These are phyloP conservation scores for Aplodontia rufa DNA, from an alignment of 2,113 vertebrate species.

Conservation along the genomic window DNA sequence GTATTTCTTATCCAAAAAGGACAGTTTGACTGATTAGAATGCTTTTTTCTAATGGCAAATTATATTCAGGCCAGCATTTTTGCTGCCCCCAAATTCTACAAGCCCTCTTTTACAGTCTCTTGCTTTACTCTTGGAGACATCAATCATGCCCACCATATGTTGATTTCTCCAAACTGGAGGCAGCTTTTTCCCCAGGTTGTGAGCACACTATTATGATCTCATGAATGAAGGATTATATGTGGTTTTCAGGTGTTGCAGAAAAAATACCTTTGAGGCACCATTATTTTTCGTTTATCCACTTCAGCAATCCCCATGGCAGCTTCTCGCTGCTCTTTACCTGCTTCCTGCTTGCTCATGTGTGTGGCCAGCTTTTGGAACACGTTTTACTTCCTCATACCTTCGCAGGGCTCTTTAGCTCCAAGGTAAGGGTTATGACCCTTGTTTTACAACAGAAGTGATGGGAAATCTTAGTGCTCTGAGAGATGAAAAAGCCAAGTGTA, in stretches of 20 bases:
- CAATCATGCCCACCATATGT: no score
- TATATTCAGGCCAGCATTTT: neutral
- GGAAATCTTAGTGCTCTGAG: neutral
- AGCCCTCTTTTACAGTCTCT: neutral
- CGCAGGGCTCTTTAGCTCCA: neutral
- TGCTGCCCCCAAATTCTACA: neutral
- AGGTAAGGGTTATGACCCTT: neutral
- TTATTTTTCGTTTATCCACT: neutral
- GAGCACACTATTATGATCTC: neutral
- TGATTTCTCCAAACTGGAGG: neutral
- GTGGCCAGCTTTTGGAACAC: neutral
- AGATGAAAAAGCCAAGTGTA: neutral
- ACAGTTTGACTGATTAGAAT: neutral
- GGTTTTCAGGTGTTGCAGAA: neutral
- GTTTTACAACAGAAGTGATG: neutral
- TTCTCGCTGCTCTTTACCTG: neutral
- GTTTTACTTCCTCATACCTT: neutral
- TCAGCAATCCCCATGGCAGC: neutral
- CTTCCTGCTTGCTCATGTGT: fast-evolving
- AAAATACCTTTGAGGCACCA: neutral
- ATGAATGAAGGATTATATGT: neutral
- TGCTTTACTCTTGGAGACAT: neutral
- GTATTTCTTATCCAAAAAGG: neutral
- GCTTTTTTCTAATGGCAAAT: neutral
- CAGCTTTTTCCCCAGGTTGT: neutral